Conservation (phyloP, 2,888 invertebrate species). For the Drosophila austrosaltans region DNA sequence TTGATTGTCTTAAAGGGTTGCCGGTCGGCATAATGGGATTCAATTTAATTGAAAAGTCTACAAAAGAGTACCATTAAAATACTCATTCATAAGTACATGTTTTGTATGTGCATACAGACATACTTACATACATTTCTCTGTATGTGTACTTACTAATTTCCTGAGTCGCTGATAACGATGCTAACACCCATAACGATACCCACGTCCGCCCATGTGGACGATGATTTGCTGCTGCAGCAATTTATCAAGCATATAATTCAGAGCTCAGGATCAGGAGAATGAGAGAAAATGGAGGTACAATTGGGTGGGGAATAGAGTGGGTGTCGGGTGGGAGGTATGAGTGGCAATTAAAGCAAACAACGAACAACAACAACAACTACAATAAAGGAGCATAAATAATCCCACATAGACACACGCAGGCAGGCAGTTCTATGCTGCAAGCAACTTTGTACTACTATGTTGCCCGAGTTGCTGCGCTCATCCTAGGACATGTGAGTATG, state of each 20-base stretch:
- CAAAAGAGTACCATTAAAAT: neutral
- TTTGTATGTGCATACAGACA: neutral
- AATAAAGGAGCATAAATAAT: slow-evolving; percentile 47
- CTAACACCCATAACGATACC: slow-evolving; percentile 19
- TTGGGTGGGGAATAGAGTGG: slow-evolving; percentile 30
- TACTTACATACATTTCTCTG: neutral
- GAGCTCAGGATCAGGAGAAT: slow-evolving; percentile 36
- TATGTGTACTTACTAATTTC: slow-evolving; percentile 28
- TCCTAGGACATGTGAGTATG: neutral
- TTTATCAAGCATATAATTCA: slow-evolving; percentile 68
- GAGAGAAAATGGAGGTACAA: neutral
- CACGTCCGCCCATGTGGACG: slow-evolving; percentile 40
- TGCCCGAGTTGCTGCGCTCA: slow-evolving; percentile 11
- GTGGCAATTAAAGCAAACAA: slow-evolving; percentile 71
- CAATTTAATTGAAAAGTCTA: slow-evolving; percentile 5
- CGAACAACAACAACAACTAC: slow-evolving; percentile 22
- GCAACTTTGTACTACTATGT: slow-evolving; percentile 10
- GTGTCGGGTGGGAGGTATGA: slow-evolving; percentile 41
- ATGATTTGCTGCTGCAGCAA: slow-evolving; percentile 63
- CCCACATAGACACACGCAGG: slow-evolving; percentile 25
- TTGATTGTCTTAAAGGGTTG: slow-evolving; percentile 15
- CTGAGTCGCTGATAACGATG: slow-evolving; percentile 35
- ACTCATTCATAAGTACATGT: neutral
- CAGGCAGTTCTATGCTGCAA: slow-evolving; percentile 9
- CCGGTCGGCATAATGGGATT: neutral